phyloP scores from a whole-genome alignment of 2,113 vertebrate species.

The Pelmatolapia mariae region DNA sequence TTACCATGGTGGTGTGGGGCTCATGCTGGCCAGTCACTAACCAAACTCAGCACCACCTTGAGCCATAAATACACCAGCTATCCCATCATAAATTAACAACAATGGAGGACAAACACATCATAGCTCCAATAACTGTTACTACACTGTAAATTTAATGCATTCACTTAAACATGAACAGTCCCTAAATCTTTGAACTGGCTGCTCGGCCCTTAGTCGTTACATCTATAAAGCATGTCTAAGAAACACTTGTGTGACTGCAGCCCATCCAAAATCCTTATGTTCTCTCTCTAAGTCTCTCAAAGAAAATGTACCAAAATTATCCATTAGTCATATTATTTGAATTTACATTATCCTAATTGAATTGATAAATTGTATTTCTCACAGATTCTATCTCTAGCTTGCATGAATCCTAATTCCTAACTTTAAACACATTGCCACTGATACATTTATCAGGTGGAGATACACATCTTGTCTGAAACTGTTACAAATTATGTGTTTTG shows the following conservation, averaged over 20 bases:
- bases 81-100: background rate
- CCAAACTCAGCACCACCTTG: background rate
- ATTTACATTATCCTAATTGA: background rate
- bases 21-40: background rate
- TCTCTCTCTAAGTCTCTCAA: background rate
- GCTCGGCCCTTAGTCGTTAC: background rate
- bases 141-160: background rate
- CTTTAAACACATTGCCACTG: background rate
- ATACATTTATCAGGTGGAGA: background rate
- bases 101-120: background rate
- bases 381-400: background rate
- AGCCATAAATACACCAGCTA: background rate
- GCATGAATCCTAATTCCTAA: background rate
- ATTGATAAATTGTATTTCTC: background rate
- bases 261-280: background rate
- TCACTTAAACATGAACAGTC: background rate
- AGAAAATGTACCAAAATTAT: background rate
- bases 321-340: background rate
- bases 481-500: background rate
- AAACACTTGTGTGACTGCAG: background rate
- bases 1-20: background rate
- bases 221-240: background rate
- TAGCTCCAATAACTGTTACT: background rate
- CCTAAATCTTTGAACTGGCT: background rate
- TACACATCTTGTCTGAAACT: background rate